A percentile compares a stretch with the other conserved stretches of the same genome.
Conservation (phyloP, 2,797 vertebrate species). For the Xyrichtys novacula region DNA sequence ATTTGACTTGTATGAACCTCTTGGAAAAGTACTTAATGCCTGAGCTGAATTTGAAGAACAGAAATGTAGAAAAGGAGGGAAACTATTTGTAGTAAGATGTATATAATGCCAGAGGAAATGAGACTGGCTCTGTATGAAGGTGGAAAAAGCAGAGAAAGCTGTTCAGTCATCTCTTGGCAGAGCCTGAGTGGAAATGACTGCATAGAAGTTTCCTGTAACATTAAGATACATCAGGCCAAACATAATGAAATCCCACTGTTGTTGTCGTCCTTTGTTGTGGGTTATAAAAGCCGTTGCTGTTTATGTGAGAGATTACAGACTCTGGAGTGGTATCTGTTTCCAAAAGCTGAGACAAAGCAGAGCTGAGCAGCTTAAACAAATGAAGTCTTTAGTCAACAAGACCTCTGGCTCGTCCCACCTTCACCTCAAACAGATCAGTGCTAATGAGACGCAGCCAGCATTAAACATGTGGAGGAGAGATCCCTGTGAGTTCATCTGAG, state of each 20-base stretch:
- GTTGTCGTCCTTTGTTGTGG: slow-evolving; percentile 46
- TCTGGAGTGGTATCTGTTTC: slow-evolving; percentile 12
- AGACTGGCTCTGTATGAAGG: slow-evolving; percentile 43
- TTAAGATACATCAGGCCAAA: slow-evolving; percentile 39
- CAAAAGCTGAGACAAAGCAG: slow-evolving; percentile 46
- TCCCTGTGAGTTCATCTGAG: slow-evolving; percentile 14
- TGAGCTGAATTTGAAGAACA: slow-evolving; percentile 36
- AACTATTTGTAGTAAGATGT: not conserved
- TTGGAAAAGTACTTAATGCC: slow-evolving; percentile 29
- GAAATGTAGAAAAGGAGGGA: slow-evolving; percentile 9
- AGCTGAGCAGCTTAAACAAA: slow-evolving; percentile 37
- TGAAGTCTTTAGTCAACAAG: slow-evolving; percentile 35
- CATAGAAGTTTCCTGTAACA: slow-evolving; percentile 53
- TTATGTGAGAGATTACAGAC: slow-evolving; percentile 49
- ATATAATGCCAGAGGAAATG: slow-evolving; percentile 36
- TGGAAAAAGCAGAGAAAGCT: slow-evolving; percentile 25
- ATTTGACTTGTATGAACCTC: slow-evolving; percentile 23
- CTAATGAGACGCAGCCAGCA: slow-evolving; percentile 39
- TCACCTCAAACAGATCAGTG: slow-evolving; percentile 34
- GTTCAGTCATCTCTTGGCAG: slow-evolving; percentile 61
- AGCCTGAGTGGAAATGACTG: slow-evolving; percentile 27
- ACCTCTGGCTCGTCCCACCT: slow-evolving; percentile 36
- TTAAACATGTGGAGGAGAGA: not conserved
- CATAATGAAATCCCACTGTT: slow-evolving; percentile 59
- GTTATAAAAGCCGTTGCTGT: slow-evolving; percentile 47